Base-by-base conservation (phyloP, 1,140 invertebrate genomes). In the Drosophila lacteicornis region DNA sequence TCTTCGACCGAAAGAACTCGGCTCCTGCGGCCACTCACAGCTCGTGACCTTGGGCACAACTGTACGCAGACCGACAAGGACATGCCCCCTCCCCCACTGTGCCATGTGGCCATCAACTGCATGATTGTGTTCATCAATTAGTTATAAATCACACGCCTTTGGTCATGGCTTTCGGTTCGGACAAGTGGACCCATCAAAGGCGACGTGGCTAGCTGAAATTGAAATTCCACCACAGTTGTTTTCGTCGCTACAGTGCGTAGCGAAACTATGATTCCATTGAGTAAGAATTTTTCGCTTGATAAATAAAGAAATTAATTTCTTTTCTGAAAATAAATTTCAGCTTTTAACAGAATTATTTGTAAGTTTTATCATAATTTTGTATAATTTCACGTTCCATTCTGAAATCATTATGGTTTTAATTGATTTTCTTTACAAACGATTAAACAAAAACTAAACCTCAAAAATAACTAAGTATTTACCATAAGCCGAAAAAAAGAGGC, bases 81-180 rank as follows among this genome's bases (percentile, higher is more conserved):
- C 38, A 36, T 30, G 30, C 46, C 75, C 50, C 50, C 76, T 30
- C 6, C 50, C 71, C 68, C 79, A 60, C 46, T 69, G 36, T 49
- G 46, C 43, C 43, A 57, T 74, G 62, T 74, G 65, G 59, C 70
- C 56, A 75, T 60, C 70, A 75, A 65, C 75, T 86, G 75, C 79
- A 75, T 62, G 74, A 82, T 85, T 86, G 74, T 82, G 82, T 82
- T 86, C 82, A 82, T 86, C 79, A 86, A 86, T 86, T 86, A 87
- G 82, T 87, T 86, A 82, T 82, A 82, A 86, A 86, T 86, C 82
- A 86, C 62, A 87, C 75, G 79, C 70, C 46, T 60, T 67, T 51
- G 58, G 49, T 30, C 46, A 49, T 51, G 43, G 45, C 46, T 59
- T 33, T 75, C 57, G 40, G 55, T 49, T 47, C 49, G 70, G 56